These are phyloP conservation scores for Drosophila lacicola DNA, from an alignment of 2,888 invertebrate species.

Conservation along the genomic window DNA sequence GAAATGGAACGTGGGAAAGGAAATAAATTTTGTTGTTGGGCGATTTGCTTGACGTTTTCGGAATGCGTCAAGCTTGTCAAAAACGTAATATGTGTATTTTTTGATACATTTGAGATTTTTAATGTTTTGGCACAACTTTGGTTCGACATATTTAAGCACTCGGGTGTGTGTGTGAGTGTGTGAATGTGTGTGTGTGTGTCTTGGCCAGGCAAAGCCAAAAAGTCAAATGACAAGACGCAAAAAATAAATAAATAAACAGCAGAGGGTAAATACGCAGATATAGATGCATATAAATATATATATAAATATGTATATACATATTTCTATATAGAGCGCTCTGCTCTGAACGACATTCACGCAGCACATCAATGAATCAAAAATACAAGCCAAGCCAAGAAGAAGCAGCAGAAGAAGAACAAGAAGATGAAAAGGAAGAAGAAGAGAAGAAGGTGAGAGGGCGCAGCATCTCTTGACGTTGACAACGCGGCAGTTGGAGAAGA, in stretches of 20 bases:
- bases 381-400: slow-evolving; percentile 41
- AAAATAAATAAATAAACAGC: slow-evolving; percentile 27
- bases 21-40: not conserved
- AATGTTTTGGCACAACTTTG: slow-evolving; percentile 46
- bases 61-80: not conserved
- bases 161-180: slow-evolving; percentile 9
- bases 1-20: not conserved
- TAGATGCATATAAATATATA: slow-evolving; percentile 38
- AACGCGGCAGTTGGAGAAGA: slow-evolving; percentile 52
- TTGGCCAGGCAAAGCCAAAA: slow-evolving; percentile 66
- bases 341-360: slow-evolving; percentile 71
- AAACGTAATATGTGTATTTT: slow-evolving; percentile 10
- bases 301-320: not conserved
- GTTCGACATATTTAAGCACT: slow-evolving; percentile 38
- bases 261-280: slow-evolving; percentile 40
- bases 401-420: not conserved
- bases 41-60: not conserved
- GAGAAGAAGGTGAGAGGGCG: slow-evolving; percentile 70
- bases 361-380: slow-evolving; percentile 79
- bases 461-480: slow-evolving; percentile 72
- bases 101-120: slow-evolving; percentile 34
- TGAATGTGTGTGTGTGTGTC: slow-evolving; percentile 28
- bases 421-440: slow-evolving; percentile 1
- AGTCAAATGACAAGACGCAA: slow-evolving; percentile 75
- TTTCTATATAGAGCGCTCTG: slow-evolving; percentile 13